These are phyloP conservation scores for Ditylenchus weischeri DNA, from an alignment of 2,888 invertebrate genomes.

Conservation along the genomic window DNA sequence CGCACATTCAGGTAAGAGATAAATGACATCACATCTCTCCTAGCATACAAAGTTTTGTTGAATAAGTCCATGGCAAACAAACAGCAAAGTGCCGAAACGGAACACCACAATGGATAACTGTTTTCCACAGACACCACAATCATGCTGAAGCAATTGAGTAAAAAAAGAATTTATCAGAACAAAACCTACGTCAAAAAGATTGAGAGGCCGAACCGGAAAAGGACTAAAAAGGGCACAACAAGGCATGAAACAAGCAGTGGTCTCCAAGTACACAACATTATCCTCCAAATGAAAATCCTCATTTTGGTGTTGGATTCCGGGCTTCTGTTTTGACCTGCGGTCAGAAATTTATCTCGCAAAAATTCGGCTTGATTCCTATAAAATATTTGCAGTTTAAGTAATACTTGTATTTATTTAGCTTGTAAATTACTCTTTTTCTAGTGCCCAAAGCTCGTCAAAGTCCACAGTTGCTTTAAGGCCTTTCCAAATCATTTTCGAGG, in stretches of 20 bases:
- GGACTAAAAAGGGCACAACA: conserved; percentile 11
- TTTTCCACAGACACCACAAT: conserved; percentile 17
- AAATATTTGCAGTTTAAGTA: background rate
- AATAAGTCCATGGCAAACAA: conserved; percentile 21
- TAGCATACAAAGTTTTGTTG: conserved; percentile 15
- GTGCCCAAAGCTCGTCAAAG: conserved; percentile 28
- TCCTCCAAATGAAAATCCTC: background rate
- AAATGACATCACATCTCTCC: conserved; percentile 19
- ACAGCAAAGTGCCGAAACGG: conserved; percentile 14
- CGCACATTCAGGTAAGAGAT: conserved; percentile 19
- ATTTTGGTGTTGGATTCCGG: background rate
- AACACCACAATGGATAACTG: conserved; percentile 22
- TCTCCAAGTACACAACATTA: background rate
- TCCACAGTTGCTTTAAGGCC: conserved; percentile 13
- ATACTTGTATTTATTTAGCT: too few species aligned
- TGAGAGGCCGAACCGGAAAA: conserved; percentile 12
- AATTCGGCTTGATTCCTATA: conserved; percentile 3
- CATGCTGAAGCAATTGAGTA: conserved; percentile 15
- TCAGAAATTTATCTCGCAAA: conserved; percentile 6
- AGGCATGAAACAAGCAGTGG: background rate
- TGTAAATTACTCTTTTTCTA: conserved; percentile 13
- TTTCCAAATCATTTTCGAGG: conserved; percentile 17
- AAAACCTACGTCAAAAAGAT: conserved; percentile 9
- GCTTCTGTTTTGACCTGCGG: conserved; percentile 2
- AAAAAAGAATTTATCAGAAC: background rate